Conservation (phyloP, 2,888 invertebrate genomes). For the Caenorhabditis afra region DNA sequence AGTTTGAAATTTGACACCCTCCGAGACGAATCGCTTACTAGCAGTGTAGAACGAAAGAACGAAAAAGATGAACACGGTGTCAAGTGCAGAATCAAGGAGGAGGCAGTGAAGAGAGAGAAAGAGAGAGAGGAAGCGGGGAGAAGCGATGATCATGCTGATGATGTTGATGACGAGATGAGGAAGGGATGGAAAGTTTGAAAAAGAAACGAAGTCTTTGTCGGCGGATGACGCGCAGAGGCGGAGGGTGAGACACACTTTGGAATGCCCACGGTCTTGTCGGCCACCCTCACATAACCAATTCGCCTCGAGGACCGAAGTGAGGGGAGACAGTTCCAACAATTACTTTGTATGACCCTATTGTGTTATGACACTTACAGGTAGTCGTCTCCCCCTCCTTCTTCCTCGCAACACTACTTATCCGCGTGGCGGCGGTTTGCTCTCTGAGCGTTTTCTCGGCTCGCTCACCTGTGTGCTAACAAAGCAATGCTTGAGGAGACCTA, state of each 20-base stretch:
- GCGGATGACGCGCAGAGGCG: constrained; percentile 24
- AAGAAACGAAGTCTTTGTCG: constrained; percentile 47
- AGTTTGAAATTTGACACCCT: constrained; percentile 38
- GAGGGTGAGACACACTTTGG: constrained; percentile 20
- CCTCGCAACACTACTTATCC: constrained; percentile 14
- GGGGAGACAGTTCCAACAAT: constrained; percentile 19
- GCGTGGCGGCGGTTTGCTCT: constrained; percentile 13
- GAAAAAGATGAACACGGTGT: constrained; percentile 36
- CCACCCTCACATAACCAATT: constrained; percentile 25
- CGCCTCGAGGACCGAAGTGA: constrained; percentile 15
- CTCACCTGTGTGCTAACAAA: constrained; percentile 59
- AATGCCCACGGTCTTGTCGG: constrained; percentile 42
- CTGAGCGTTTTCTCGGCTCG: constrained; percentile 52
- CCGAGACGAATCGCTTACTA: constrained; percentile 29
- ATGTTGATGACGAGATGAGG: background rate
- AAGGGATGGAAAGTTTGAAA: constrained; percentile 47
- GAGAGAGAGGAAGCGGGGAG: constrained; percentile 20
- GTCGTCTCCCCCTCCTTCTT: too few species aligned
- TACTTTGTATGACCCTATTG: constrained; percentile 24
- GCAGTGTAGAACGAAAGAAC: constrained; percentile 18
- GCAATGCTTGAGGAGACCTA: constrained; percentile 48
- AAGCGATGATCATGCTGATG: background rate
- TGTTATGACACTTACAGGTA: constrained; percentile 35
- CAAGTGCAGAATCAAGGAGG: constrained; percentile 24
- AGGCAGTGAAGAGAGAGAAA: too few species aligned